Evolutionary conservation across 2,888 invertebrate genomes (phyloP), one percentile per base, ranked within the genome.

Genomic region (Drosophila anomelani): DNA sequence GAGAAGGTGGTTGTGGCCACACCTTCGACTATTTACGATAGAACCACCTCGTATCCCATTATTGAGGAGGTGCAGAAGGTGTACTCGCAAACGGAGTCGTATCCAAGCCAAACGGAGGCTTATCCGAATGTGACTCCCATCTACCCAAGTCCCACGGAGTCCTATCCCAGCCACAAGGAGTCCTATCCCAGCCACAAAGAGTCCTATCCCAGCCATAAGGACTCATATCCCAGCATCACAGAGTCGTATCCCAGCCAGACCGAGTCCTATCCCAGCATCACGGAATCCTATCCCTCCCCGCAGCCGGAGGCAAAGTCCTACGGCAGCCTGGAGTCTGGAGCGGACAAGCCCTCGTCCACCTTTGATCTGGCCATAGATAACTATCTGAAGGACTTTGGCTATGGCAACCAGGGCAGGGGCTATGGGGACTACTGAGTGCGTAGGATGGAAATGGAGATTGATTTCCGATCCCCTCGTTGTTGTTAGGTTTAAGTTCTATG

Each of bases 361-460:
- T 81, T 81, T 32, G 88, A 89, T 44, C 57, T 77, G 63, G 88
- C 89, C 54, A 85, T 85, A 26, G 89, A 89, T 55, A 85, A 87
- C 26, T 85, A 85, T 29, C 80, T 85, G 1, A 85, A 85, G 66
- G 87, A 85, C 46, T 89, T 85, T 32, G 88, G 88, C 10, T 85
- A 88, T 46, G 88, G 76, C 63, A 81, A 78, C 63, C 87, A 86
- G 8, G 80, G 72, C n/a, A 63, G 85, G 17, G 86, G 66, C n/a
- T 76, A 79, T 32, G 39, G 67, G 58, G 81, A 79, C 43, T 85
- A 88, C 61, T 88, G 69, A 67, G 36, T 15, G 34, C 7, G 4
- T 9, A 2, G 12, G 20, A 36, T 9, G 15, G 10, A 15, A 8
- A n/a, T 44, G 26, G 15, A 46, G 4, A 44, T 13, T 8, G 26